Base-by-base conservation (phyloP, 2,113 vertebrate species). In the Platysternon megacephalum region DNA sequence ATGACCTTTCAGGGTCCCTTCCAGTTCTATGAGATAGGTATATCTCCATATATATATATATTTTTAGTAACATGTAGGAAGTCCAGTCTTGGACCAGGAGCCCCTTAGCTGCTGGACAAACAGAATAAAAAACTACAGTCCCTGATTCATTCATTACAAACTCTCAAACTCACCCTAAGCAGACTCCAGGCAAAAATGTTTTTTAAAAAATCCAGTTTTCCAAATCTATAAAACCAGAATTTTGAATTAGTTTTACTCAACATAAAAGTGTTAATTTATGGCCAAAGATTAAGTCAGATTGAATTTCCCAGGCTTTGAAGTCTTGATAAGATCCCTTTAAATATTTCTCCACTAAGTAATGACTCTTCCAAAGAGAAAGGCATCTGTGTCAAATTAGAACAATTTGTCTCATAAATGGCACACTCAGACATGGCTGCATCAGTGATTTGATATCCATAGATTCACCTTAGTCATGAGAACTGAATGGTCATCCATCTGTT, bases 401-500 rank as follows among this genome's bases (percentile, higher is more conserved):
- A 49, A 65, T 32, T 5, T 35, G 3, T 26, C 46, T 9, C 10
- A 28, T 68, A 13, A 78, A 13, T 14, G 22, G 24, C 26, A 28
- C 26, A 86, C 2, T 4, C 1, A 1, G 48, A 74, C 11, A 0
- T 3, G 35, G 58, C 61, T 0, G 2, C 0, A 1, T 11, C 32
- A 0, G 22, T 29, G 72, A 24, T 90, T 52, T 68, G 79, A 39
- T 3, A 68, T n/a, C 51, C 84, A 3, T 58, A 42, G 65, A 12
- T 42, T 24, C 12, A 11, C 79, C 28, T 11, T 35, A 32, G 51
- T 2, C 22, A 14, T 1, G 39, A 26, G 12, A 3, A 5, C 13
- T 28, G 88, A 32, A 1, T 3, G 6, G 13, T 1, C 6, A 1
- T 0, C 35, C 0, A 0, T 58, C 51, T 6, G 1, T 1, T 2